A percentile compares a stretch with the other conserved stretches of the same genome.
phyloP scores from a whole-genome alignment of 2,113 vertebrate species.

The Bostrychus sinensis region DNA sequence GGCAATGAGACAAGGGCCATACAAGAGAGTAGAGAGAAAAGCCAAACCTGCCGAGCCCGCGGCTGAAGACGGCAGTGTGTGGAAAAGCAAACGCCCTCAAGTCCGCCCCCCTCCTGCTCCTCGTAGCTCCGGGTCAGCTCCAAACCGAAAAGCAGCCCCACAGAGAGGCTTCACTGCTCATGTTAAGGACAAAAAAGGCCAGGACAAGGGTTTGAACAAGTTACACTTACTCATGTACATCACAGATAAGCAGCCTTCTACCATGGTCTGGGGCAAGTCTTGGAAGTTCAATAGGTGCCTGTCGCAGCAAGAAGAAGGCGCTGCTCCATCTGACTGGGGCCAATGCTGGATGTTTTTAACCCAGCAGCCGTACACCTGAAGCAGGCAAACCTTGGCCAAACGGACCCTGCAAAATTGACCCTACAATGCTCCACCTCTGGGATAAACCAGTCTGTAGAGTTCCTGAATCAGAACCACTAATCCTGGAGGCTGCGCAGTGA shows the following conservation, averaged over 20 bases:
- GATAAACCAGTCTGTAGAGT: conserved; percentile 24
- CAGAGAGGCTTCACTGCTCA: conserved; percentile 12
- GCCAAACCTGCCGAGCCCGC: conserved; percentile 1
- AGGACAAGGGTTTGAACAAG: conserved; percentile 20
- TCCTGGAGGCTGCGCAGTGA: conserved; percentile 15
- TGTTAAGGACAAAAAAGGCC: conserved; percentile 30
- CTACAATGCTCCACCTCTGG: conserved; percentile 25
- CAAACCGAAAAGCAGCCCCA: conserved; percentile 14
- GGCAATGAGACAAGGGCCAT: conserved; percentile 9
- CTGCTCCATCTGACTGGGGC: conserved; percentile 44
- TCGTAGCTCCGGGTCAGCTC: neutral
- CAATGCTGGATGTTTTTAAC: conserved; percentile 63
- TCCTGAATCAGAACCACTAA: conserved; percentile 15
- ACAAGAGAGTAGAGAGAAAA: conserved; percentile 49
- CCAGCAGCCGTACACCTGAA: conserved; percentile 52
- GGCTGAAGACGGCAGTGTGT: conserved; percentile 10
- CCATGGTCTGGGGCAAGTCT: conserved; percentile 59
- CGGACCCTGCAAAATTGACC: conserved; percentile 27
- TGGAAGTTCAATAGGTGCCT: conserved; percentile 64
- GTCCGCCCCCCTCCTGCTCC: neutral
- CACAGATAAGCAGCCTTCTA: conserved; percentile 43
- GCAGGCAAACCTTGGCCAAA: conserved; percentile 44
- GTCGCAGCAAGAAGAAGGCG: conserved; percentile 23
- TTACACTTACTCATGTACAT: conserved; percentile 44
- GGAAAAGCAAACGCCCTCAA: conserved; percentile 32